phyloP scores from a whole-genome alignment of 2,113 vertebrate species.

The Chloropsis cyanopogon region DNA sequence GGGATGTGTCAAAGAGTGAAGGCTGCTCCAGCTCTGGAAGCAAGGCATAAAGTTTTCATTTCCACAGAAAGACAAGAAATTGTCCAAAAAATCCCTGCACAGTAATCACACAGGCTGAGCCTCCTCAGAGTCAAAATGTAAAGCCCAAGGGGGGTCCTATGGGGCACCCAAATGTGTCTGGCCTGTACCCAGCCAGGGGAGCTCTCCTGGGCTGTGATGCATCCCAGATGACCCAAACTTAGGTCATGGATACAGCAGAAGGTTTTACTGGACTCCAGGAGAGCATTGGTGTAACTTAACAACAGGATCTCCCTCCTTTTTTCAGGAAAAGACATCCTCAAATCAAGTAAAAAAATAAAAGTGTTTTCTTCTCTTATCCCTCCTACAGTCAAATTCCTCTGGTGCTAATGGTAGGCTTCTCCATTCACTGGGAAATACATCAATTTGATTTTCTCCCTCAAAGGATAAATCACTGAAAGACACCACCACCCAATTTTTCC shows the following conservation, averaged over 20 bases:
- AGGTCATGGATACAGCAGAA: background rate
- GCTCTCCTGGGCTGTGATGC: background rate
- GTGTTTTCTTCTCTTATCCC: background rate
- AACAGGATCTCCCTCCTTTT: background rate
- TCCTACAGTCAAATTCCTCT: background rate
- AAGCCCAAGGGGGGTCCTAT: background rate
- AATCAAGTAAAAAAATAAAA: background rate
- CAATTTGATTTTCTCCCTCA: conserved; percentile 19
- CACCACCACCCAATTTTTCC: background rate
- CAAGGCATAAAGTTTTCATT: background rate
- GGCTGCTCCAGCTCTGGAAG: background rate
- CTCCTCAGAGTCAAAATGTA: background rate
- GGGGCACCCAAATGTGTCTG: background rate
- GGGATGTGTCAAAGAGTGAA: background rate
- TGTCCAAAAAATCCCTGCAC: background rate
- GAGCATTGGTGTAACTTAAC: background rate
- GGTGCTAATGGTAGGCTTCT: background rate
- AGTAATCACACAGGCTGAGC: background rate
- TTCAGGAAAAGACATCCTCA: background rate
- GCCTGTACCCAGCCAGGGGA: accelerated
- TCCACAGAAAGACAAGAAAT: background rate
- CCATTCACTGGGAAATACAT: background rate
- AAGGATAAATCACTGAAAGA: background rate
- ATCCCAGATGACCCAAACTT: background rate
- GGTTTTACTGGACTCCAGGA: background rate